Conservation (phyloP, 2,888 invertebrate genomes). For the Drosophila helvetica region DNA sequence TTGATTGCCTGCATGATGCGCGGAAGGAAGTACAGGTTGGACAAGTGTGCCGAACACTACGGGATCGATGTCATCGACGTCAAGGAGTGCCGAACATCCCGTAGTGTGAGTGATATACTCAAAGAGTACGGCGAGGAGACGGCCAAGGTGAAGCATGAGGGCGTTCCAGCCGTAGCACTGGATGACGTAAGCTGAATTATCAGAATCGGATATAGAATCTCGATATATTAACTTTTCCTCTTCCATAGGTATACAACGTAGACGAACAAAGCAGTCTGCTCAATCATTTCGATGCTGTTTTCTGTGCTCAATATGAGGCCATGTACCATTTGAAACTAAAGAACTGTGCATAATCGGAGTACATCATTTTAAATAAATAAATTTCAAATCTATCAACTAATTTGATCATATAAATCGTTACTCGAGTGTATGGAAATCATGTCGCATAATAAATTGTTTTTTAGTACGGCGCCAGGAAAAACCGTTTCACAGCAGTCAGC, state of each 20-base stretch:
- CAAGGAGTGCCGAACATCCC: constrained; percentile 64
- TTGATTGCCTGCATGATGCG: constrained; percentile 81
- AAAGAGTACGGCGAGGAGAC: constrained; percentile 76
- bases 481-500: too few relatives aligned
- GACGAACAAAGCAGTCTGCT: constrained; percentile 32
- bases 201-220: background rate
- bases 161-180: constrained; percentile 79
- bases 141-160: constrained; percentile 63
- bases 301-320: constrained; percentile 48
- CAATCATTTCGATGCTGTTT: constrained; percentile 43
- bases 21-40: constrained; percentile 49
- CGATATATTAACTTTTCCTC: background rate
- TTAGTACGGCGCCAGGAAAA: too few relatives aligned
- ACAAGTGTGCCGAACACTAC: constrained; percentile 65
- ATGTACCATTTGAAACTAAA: constrained; percentile 51
- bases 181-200: constrained; percentile 72
- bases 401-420: background rate
- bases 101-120: constrained; percentile 73
- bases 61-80: constrained; percentile 70
- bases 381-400: background rate
- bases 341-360: constrained; percentile 27
- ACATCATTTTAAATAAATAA: background rate
- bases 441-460: too few relatives aligned
- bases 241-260: constrained; percentile 32
- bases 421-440: too few relatives aligned